Evolutionary conservation across 2,797 vertebrate genomes (phyloP).

Genomic region (Babyrousa celebensis): DNA sequence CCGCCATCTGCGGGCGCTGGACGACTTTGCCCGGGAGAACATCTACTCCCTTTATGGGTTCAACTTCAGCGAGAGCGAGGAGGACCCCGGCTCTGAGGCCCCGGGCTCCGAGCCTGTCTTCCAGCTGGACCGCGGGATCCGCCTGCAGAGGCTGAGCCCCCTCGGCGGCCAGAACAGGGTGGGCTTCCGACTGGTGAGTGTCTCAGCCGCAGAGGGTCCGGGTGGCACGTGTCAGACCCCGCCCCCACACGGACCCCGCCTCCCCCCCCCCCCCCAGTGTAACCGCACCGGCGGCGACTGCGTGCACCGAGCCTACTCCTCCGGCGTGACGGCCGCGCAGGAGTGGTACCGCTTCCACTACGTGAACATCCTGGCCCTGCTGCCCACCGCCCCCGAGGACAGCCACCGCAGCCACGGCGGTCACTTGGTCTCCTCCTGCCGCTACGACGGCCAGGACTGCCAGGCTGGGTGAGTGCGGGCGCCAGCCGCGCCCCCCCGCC

Average conservation of each 20-base stretch:
- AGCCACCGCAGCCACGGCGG: neutral
- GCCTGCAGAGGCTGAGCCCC: conserved; percentile 74
- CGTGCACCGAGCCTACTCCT: conserved; percentile 84
- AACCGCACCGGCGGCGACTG: conserved; percentile 87
- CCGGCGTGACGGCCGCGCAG: conserved; percentile 81
- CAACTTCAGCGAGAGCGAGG: conserved; percentile 54
- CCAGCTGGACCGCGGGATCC: conserved; percentile 81
- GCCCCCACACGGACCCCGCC: neutral
- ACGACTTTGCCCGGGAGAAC: conserved; percentile 86
- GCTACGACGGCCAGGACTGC: conserved; percentile 85
- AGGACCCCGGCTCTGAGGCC: rapidly evolving
- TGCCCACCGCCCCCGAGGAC: neutral
- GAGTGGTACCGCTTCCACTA: conserved; percentile 91
- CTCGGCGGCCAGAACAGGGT: conserved; percentile 56
- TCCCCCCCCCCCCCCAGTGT: conserved; percentile 81
- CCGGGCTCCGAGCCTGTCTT: neutral
- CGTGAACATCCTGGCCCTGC: conserved; percentile 88
- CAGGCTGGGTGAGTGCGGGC: conserved; percentile 14
- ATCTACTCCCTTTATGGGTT: conserved; percentile 81
- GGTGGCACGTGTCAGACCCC: rapidly evolving
- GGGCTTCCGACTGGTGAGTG: conserved; percentile 90
- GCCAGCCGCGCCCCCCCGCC: neutral
- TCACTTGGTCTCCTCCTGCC: conserved; percentile 88
- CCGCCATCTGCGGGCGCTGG: conserved; percentile 83
- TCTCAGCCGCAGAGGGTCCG: rapidly evolving